Conservation (phyloP, 2,888 invertebrate species). For the Pristionchus japonicus region DNA sequence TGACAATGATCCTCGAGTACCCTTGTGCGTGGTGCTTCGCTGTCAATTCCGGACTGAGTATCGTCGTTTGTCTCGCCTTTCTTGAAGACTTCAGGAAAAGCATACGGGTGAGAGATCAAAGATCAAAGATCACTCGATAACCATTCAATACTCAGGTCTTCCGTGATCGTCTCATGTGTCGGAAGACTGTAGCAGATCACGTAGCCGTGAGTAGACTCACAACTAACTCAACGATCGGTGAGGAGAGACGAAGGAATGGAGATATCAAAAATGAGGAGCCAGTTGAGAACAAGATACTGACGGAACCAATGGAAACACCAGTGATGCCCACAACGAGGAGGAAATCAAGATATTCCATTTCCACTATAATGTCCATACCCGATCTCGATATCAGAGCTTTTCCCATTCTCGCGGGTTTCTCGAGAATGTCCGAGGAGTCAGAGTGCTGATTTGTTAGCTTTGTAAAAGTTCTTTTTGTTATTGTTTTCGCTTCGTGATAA, state of each 20-base stretch:
- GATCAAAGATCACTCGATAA: slow-evolving; percentile 3
- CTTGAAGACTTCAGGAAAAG: slow-evolving; percentile 37
- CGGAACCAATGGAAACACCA: background rate
- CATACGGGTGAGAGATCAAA: background rate
- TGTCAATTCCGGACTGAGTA: slow-evolving; percentile 17
- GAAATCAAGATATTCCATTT: background rate
- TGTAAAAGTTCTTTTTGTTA: background rate
- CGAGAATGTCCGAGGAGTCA: slow-evolving; percentile 14
- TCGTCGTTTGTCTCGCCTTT: slow-evolving; percentile 32
- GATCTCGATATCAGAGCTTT: slow-evolving; percentile 10
- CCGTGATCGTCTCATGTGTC: slow-evolving; percentile 13
- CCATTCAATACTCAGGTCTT: background rate
- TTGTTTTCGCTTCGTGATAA: background rate
- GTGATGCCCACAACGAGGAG: background rate
- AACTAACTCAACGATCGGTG: background rate
- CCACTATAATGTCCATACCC: background rate
- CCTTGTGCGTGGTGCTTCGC: slow-evolving; percentile 38
- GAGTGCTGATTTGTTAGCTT: background rate
- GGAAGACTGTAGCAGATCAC: background rate
- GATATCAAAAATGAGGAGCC: background rate
- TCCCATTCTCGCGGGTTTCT: slow-evolving; percentile 11
- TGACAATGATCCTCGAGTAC: slow-evolving; percentile 10
- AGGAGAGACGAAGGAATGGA: background rate
- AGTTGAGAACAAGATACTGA: background rate
- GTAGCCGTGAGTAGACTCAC: background rate